Base-by-base conservation (phyloP, 2,888 invertebrate genomes). In the Sinelater perroti region DNA sequence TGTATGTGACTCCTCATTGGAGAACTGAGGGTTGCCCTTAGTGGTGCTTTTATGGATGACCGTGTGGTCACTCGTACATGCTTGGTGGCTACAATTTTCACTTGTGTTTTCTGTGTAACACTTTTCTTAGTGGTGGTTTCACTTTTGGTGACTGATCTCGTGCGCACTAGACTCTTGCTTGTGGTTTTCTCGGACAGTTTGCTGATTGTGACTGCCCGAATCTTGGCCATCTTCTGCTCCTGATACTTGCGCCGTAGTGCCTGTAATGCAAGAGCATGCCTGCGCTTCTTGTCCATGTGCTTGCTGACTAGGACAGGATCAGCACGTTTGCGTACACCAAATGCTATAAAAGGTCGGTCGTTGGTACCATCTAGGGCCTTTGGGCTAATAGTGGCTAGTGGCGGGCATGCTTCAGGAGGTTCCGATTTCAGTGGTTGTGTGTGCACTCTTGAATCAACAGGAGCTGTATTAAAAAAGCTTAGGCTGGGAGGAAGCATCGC, bases 401-500 rank as follows among this genome's bases (percentile, higher is more conserved):
- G 73, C 24, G 78, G 74, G 8, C 75, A 73, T 36, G 74, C 73
- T 63, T 75, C 75, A 1, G 68, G 73, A 26, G 69, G 68, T 61
- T 72, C 74, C 36, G 69, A 71, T 60, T 73, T 73, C 44, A 31
- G 38, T 16, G 58, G 50, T 52, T 56, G 55, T 38, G 47, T 54
- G 36, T 71, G 72, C 16, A 69, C 61, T 56, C 70, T 70, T 55
- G 75, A 56, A 21, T 58, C 61, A 33, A 75, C 75, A 18, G 80
- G 75, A 4, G 81, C 78, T 40, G 77, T 72, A 70, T 86, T 83
- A 73, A 91, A 86, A 72, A 88, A 89, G 74, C 89, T 88, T 64
- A 91, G 78, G 65, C 83, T 87, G 1, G 89, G 83, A 16, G 91
- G 91, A 59, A 91, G 76, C 40, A 87, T 83, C 5, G 87, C 81